Base-by-base conservation (phyloP, 2,113 vertebrate species). In the Epinephelus lanceolatus region DNA sequence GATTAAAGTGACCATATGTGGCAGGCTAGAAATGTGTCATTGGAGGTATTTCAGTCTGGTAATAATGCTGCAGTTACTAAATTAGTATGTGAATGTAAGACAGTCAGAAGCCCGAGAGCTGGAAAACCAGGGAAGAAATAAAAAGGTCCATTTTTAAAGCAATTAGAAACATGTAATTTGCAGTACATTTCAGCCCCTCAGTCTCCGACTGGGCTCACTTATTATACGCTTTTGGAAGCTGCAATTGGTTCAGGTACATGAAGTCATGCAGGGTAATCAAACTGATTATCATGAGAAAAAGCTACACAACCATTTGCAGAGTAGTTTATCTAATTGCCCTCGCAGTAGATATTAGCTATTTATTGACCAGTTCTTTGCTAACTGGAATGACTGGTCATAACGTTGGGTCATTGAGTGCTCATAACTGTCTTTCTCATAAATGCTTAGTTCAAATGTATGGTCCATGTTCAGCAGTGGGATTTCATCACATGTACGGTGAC, bases 241-340 rank as follows among this genome's bases (percentile, higher is more conserved):
- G 66, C 11, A 70, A 52, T 70, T 42, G 30, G 45, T 70, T 60
- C 55, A 51, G 56, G 47, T 7, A 6, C 76, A 61, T 42, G n/a
- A 61, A 53, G 47, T 40, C 30, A 25, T 18, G 14, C 33, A 6
- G 7, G 37, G 17, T 15, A 69, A 59, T 18, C 33, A 17, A 27
- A 47, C 23, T 56, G 37, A 69, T 75, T 42, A 61, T 21, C 37
- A 13, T 27, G 57, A 56, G 25, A 63, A 51, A 11, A 33, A 74
- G 49, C 13, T 25, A 47, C 55, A 12, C 40, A 14, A 9, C 12
- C 13, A 17, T 27, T 55, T n/a, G 47, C 45, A 62, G 33, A 49
- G 52, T 25, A 15, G 30, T 68, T 57, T 2, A 17, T 56, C 19
- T 68, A 77, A 68, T 49, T 5, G 25, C 63, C 19, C 69, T 65